Conservation (phyloP, 2,888 invertebrate genomes). For the Plagodis dolabraria region DNA sequence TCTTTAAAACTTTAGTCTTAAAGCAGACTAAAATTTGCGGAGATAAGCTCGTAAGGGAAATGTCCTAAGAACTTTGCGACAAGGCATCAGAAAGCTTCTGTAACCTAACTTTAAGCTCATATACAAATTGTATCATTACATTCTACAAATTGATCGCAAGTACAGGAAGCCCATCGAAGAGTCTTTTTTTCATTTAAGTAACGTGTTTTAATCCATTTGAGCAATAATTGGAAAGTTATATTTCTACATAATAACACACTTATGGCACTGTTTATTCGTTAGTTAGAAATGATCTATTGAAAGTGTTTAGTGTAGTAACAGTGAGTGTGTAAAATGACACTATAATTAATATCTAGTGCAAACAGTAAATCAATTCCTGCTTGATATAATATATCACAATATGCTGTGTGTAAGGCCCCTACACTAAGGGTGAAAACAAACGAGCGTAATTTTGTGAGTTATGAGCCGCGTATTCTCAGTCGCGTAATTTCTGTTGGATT, state of each 20-base stretch:
- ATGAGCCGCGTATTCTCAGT: too few relatives aligned
- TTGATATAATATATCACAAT: constrained; percentile 34
- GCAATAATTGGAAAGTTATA: constrained; percentile 65
- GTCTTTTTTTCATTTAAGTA: constrained; percentile 54
- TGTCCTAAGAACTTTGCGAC: background rate
- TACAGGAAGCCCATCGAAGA: constrained; percentile 69
- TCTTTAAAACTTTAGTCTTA: too few relatives aligned
- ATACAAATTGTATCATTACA: constrained; percentile 23
- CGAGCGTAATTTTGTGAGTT: too few relatives aligned
- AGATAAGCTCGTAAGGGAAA: constrained; percentile 5
- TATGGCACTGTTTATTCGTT: constrained; percentile 82
- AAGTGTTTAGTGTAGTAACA: constrained; percentile 19
- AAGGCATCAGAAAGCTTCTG: background rate
- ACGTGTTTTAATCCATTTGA: constrained; percentile 52
- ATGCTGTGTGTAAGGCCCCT: constrained; percentile 1
- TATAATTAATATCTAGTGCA: constrained; percentile 8
- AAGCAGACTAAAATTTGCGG: background rate
- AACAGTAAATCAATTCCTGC: constrained; percentile 34
- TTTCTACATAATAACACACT: constrained; percentile 56
- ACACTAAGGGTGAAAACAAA: too few relatives aligned
- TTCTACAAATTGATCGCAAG: constrained; percentile 54
- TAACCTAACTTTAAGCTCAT: constrained; percentile 30
- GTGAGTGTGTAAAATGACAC: constrained; percentile 16
- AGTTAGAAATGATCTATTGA: constrained; percentile 52
- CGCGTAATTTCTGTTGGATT: too few relatives aligned